These are phyloP conservation scores for Parambassis ranga DNA, from an alignment of 2,797 vertebrate species.

Conservation along the genomic window DNA sequence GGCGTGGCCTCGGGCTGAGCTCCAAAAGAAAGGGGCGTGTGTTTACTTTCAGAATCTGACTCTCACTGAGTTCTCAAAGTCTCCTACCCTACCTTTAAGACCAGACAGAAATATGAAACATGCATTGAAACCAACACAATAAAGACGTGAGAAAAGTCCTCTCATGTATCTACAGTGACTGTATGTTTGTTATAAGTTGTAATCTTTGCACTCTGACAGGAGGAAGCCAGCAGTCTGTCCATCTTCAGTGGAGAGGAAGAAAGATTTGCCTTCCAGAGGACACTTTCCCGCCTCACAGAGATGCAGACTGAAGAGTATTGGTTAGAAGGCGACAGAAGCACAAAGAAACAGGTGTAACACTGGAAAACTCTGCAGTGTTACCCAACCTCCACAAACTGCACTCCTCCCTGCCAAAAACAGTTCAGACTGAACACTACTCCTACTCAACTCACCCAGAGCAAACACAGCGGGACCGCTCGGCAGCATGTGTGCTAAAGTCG, in stretches of 20 bases:
- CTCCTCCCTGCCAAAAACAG: slow-evolving; percentile 17
- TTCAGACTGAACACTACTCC: slow-evolving; percentile 30
- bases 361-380: neutral
- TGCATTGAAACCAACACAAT: too few relatives aligned
- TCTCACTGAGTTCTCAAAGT: too few relatives aligned
- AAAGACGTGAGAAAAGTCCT: too few relatives aligned
- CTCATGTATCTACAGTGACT: too few relatives aligned
- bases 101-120: too few relatives aligned
- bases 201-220: slow-evolving; percentile 69
- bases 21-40: too few relatives aligned
- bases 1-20: too few relatives aligned
- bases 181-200: too few relatives aligned
- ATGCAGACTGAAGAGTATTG: slow-evolving; percentile 98
- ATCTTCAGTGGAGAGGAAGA: slow-evolving; percentile 97
- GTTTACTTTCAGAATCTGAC: too few relatives aligned
- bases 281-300: slow-evolving; percentile 93
- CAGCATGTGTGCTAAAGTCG: slow-evolving; percentile 8
- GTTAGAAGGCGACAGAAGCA: slow-evolving; percentile 88
- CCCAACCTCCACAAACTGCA: neutral
- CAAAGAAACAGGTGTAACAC: slow-evolving; percentile 41
- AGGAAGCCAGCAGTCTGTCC: slow-evolving; percentile 83
- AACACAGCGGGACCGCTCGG: neutral
- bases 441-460: neutral
- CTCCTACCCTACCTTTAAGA: too few relatives aligned
- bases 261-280: slow-evolving; percentile 93